Evolutionary conservation across 2,888 invertebrate genomes (phyloP), one percentile per base, ranked within the genome.

Genomic region (Nomada ruficornis): DNA sequence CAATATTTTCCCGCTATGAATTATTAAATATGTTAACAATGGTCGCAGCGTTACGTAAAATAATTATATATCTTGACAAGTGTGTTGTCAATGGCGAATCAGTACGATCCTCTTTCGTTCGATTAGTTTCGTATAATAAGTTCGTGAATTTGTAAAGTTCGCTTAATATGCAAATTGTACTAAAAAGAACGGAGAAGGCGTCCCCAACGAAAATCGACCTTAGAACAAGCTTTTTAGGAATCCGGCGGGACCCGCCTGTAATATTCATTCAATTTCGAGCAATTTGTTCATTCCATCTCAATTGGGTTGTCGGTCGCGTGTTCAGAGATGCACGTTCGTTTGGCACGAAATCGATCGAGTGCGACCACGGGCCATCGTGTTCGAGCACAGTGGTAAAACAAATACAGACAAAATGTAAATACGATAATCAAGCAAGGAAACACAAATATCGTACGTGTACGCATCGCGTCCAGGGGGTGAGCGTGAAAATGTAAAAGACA

Each of bases 171-270:
- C 90, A 91, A 93, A 92, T 92, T 93, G 91, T 92, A 93, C 91
- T 92, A 92, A 93, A 93, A 92, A 91, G 90, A 93, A 92, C 90
- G 90, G 91, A 92, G 91, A 91, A 90, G 89, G 90, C 88, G 88
- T 92, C 88, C 89, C 90, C 90, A 90, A 91, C 88, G 88, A 90
- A 91, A 91, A 90, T 91, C 89, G 90, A 91, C 90, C 91, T 97
- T 98, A 98, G 96, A 98, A 98, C 96, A 98, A 97, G 96, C 98
- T 98, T 96, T 98, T 98, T 95, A 98, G 96, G 96, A 98, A 98
- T 95, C 97, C 97, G 95, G 98, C 97, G 94, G 98, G 97, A 95
- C 98, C 98, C 95, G 98, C 97, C 98, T 98, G 50, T 42, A 20
- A 29, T 59, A 62, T 79, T 64, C 3, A 1, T 42, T 42, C 3